Evolutionary conservation across 2,797 vertebrate genomes (phyloP).

Genomic region (Lithobates pipiens): DNA sequence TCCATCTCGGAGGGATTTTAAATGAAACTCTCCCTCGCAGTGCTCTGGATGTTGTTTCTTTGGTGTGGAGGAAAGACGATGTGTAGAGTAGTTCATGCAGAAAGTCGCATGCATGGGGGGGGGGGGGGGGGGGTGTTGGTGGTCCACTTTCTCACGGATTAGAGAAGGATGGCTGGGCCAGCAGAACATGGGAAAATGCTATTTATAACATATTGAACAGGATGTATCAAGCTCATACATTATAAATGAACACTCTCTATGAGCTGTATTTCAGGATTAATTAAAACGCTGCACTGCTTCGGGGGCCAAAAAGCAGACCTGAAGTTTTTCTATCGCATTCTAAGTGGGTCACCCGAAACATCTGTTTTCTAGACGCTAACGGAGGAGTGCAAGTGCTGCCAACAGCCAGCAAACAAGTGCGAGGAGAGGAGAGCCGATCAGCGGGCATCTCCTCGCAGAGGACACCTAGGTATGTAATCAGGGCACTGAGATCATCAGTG

Average conservation of each 20-base stretch:
- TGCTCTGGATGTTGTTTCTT: slow-evolving; percentile 8
- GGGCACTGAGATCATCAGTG: too few relatives aligned
- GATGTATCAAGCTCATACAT: slow-evolving; percentile 39
- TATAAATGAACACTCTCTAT: slow-evolving; percentile 37
- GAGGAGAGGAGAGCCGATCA: too few relatives aligned
- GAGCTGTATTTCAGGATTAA: slow-evolving; percentile 51
- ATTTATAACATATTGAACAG: slow-evolving; percentile 51
- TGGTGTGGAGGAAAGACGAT: background rate
- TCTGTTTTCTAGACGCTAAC: too few relatives aligned
- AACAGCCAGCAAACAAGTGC: too few relatives aligned
- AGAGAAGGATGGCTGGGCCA: background rate
- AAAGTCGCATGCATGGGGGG: background rate
- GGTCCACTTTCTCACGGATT: background rate
- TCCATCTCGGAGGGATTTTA: slow-evolving; percentile 46
- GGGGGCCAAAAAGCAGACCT: slow-evolving; percentile 21
- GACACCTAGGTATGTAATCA: too few relatives aligned
- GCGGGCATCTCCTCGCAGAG: too few relatives aligned
- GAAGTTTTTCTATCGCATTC: background rate
- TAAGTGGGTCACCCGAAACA: slow-evolving; percentile 53
- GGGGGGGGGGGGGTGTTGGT: too few relatives aligned
- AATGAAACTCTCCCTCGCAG: slow-evolving; percentile 43
- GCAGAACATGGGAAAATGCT: slow-evolving; percentile 6
- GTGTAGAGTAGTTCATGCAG: background rate
- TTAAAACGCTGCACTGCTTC: slow-evolving; percentile 42
- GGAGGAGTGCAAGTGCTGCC: too few relatives aligned